Conservation (phyloP, 1,140 invertebrate species). For the Liolophura sinensis region DNA sequence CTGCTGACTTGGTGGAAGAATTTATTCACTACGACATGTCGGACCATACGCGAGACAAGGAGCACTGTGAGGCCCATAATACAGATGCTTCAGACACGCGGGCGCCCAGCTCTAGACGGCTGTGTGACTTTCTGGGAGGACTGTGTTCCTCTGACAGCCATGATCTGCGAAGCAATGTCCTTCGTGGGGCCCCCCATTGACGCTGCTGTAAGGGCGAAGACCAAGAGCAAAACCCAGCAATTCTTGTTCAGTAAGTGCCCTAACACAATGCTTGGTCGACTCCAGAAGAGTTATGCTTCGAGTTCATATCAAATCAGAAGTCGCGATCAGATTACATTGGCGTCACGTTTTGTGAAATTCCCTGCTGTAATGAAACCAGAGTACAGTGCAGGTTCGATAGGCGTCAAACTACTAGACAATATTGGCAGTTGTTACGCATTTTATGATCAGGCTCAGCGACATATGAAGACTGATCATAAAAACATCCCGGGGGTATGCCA, state of each 20-base stretch:
- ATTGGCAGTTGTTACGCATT: conserved; percentile 15
- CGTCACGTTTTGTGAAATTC: conserved; percentile 1
- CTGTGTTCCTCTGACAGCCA: not conserved
- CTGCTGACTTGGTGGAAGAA: conserved; percentile 2
- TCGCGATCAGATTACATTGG: too few relatives aligned
- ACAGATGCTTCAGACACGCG: conserved; percentile 10
- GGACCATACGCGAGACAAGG: conserved; percentile 22
- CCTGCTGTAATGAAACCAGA: conserved; percentile 35
- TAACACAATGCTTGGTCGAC: too few relatives aligned
- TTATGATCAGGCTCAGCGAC: conserved; percentile 15
- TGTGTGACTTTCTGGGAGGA: too few relatives aligned
- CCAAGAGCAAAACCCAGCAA: conserved; percentile 29
- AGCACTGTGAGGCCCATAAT: conserved; percentile 22
- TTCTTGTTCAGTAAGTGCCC: conserved; percentile 2
- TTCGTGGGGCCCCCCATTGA: conserved; percentile 10
- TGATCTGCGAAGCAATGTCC: conserved; percentile 15
- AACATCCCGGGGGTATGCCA: conserved; percentile 30
- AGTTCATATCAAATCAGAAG: too few relatives aligned
- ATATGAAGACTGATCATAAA: conserved; percentile 12
- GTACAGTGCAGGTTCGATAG: conserved; percentile 34
- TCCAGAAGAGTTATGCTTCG: too few relatives aligned
- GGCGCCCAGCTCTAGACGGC: too few relatives aligned
- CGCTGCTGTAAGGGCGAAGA: conserved; percentile 29
- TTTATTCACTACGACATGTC: conserved; percentile 25
- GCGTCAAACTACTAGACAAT: conserved; percentile 25